Percentiles rank a stretch among this genome's conserved stretches.
phyloP scores from a whole-genome alignment of 1,140 invertebrate genomes.

The Odontomachus brunneus region DNA sequence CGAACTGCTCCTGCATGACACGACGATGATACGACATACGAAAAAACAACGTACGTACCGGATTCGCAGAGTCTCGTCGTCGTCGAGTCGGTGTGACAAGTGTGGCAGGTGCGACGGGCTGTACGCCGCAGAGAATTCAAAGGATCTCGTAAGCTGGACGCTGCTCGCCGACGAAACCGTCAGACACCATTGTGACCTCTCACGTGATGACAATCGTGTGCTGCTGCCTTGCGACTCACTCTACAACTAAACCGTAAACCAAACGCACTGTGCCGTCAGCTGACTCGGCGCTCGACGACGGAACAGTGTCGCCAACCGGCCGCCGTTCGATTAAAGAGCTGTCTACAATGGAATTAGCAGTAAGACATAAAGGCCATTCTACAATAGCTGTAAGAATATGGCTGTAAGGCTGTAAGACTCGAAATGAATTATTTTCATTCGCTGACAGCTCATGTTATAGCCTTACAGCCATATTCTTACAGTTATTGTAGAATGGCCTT shows the following conservation, averaged over 20 bases:
- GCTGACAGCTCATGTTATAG: too few relatives aligned
- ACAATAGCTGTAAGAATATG: too few relatives aligned
- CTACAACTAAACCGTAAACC: slow-evolving; percentile 73
- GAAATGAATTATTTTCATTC: too few relatives aligned
- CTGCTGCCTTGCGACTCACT: slow-evolving; percentile 77
- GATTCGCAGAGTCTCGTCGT: not conserved
- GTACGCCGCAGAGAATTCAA: slow-evolving; percentile 65
- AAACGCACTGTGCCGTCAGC: slow-evolving; percentile 71
- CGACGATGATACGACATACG: not conserved
- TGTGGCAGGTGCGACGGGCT: slow-evolving; percentile 17
- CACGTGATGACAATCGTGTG: slow-evolving; percentile 76
- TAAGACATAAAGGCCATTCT: too few relatives aligned
- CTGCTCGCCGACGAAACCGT: slow-evolving; percentile 64
- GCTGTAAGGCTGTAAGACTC: too few relatives aligned
- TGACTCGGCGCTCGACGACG: slow-evolving; percentile 61
- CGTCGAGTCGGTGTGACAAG: not conserved
- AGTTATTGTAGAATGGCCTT: too few relatives aligned
- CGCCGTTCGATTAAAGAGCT: not conserved
- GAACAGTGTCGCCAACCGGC: slow-evolving; percentile 12
- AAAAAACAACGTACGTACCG: slow-evolving; percentile 1
- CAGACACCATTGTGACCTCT: slow-evolving; percentile 74
- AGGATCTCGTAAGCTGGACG: slow-evolving; percentile 61
- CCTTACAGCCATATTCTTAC: too few relatives aligned
- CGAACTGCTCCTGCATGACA: not conserved
- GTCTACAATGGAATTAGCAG: too few relatives aligned